Evolutionary conservation across 2,113 vertebrate genomes (phyloP), one percentile per base, ranked within the genome.

Genomic region (Cynopterus brachyotis): DNA sequence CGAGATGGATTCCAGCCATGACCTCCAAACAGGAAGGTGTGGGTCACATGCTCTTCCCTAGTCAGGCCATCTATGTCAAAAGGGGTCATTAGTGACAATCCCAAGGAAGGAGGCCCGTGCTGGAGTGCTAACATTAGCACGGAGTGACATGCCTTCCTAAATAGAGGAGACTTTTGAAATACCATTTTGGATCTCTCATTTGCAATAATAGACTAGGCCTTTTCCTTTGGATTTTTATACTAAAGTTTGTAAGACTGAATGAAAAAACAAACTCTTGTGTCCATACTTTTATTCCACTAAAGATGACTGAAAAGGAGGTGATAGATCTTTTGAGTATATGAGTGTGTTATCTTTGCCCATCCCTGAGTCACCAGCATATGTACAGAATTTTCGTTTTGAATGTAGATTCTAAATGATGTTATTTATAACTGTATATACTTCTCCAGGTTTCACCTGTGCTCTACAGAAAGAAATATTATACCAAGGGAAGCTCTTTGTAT

Each of bases 401-500:
- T 66, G 42, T 67, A 73, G 73, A 93, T 96, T 89, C 37, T 89
- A 45, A 85, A 26, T n/a, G 9, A 13, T 91, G 10, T 28, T 19
- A 5, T 4, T 28, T 19, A 5, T 4, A 62, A 28, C 12, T 83
- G 28, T 62, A 4, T 60, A 0, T 87, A 0, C 94, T 86, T 75
- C 67, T 69, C 40, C 76, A 99, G 99, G 99, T 98, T 99, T 99
- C 98, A 99, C 99, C 10, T 99, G 99, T 89, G 99, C 99, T 13
- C 98, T 99, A 81, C 99, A 99, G 98, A 99, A 99, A 97, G 99
- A 99, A 98, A 99, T 99, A 91, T 97, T 99, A 35, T 99, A 99
- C 96, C 99, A 99, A 97, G 99, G 99, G 57, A 99, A 99, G 55
- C 98, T 99, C 96, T 99, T 99, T 76, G 98, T 99, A 88, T 99